Evolutionary conservation across 2,113 vertebrate genomes (phyloP).

Genomic region (Hippocampus mohnikei): DNA sequence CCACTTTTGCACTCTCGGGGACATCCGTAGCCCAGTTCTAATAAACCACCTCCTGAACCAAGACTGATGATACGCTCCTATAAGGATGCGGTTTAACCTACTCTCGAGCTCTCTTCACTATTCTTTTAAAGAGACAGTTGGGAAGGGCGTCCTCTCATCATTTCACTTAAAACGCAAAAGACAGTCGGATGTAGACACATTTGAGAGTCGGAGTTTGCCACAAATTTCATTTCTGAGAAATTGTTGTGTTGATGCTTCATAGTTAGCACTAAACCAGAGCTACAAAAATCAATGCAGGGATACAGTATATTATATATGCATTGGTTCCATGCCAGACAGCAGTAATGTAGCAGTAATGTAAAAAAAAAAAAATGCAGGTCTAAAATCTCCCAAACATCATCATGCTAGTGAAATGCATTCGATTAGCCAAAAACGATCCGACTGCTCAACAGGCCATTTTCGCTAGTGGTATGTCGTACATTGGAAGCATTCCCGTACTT

Average conservation of each 20-base stretch:
- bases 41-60: background rate
- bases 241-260: background rate
- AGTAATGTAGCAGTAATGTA: no score
- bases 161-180: background rate
- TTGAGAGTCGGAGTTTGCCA: background rate
- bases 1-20: background rate
- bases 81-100: background rate
- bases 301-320: background rate
- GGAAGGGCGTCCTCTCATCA: background rate
- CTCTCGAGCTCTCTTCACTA: background rate
- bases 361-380: background rate
- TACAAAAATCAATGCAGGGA: background rate
- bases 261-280: background rate
- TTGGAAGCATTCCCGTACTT: background rate
- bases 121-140: background rate
- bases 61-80: background rate
- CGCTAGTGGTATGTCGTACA: background rate
- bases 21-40: background rate
- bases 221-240: background rate
- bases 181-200: background rate
- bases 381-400: background rate
- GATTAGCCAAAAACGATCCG: no score
- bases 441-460: background rate
- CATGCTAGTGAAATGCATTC: background rate
- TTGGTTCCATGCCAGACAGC: background rate